Percentiles rank a stretch among this genome's conserved stretches.
These are phyloP conservation scores for Halesus radiatus DNA, from an alignment of 1,140 invertebrate genomes.

Conservation along the genomic window DNA sequence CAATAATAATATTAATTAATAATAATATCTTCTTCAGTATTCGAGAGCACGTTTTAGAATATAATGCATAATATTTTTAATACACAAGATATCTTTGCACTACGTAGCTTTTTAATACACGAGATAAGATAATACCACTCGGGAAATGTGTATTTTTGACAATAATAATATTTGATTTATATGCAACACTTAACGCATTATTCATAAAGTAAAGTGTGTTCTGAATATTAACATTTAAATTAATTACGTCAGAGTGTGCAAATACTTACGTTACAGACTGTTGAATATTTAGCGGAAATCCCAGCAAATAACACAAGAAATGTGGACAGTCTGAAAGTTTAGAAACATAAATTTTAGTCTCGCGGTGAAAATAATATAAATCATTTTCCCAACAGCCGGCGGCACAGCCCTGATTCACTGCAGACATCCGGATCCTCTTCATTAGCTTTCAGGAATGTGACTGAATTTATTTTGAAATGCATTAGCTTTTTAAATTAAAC, in stretches of 20 bases:
- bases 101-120: too few species aligned
- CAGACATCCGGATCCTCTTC: constrained; percentile 17
- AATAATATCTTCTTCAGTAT: too few species aligned
- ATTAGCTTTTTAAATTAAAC: constrained; percentile 1
- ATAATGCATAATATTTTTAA: too few species aligned
- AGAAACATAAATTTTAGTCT: constrained; percentile 26
- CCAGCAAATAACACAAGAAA: constrained; percentile 14
- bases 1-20: too few species aligned
- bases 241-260: constrained; percentile 3
- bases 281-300: neutral
- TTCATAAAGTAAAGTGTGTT: constrained; percentile 4
- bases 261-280: neutral
- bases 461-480: constrained; percentile 17
- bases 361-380: constrained; percentile 32
- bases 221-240: neutral
- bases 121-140: too few species aligned
- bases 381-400: constrained; percentile 25
- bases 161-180: too few species aligned
- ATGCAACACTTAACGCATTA: neutral
- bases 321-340: constrained; percentile 36
- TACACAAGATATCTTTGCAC: too few species aligned
- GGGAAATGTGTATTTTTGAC: too few species aligned
- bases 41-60: too few species aligned
- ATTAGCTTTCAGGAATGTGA: constrained; percentile 14
- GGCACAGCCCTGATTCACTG: neutral